Evolutionary conservation across 2,797 vertebrate species (phyloP), one percentile per base, ranked within the genome.

Genomic region (Hypotaenidia philippensis): DNA sequence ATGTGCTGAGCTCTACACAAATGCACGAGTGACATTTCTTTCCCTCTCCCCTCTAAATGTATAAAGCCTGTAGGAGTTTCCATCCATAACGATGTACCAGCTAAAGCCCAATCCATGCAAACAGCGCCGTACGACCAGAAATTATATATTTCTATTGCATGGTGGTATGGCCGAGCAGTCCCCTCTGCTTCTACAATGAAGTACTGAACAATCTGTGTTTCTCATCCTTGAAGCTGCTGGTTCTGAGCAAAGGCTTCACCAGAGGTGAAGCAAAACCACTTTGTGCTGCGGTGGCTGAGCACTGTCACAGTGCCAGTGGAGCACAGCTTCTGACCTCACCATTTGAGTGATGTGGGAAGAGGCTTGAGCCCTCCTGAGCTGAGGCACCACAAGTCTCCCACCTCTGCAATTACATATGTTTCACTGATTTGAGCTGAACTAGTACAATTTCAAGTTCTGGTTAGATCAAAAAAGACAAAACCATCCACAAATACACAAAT

Each of bases 331-430:
- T 84, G 50, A 71, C 20, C 20, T 72, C 63, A 18, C 9, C n/a
- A 27, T 74, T 45, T 59, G 16, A 92, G 18, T 0, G 0, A 25
- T 13, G 18, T 19, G 17, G 41, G 47, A 60, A 92, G 20, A 81
- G 31, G 15, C 19, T 79, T 45, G 22, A 86, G 25, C 27, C 41
- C 26, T 68, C 18, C 50, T 78, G 61, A 89, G 29, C 13, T 25
- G 34, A 61, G 29, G 38, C 22, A 75, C 17, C 1, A 52, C 68
- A 44, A 14, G 22, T 8, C 60, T 83, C 45, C 40, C 23, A 61
- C 15, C 1, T 3, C 65, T 53, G 36, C 38, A 57, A 2, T 40
- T 36, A 44, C 1, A 1, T 26, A 2, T 1, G 2, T 47, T 61
- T 65, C 40, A 76, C 26, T 75, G 53, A n/a, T 53, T 44, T 45